phyloP scores from a whole-genome alignment of 2,888 invertebrate species.

The Eurytoma adleriae region DNA sequence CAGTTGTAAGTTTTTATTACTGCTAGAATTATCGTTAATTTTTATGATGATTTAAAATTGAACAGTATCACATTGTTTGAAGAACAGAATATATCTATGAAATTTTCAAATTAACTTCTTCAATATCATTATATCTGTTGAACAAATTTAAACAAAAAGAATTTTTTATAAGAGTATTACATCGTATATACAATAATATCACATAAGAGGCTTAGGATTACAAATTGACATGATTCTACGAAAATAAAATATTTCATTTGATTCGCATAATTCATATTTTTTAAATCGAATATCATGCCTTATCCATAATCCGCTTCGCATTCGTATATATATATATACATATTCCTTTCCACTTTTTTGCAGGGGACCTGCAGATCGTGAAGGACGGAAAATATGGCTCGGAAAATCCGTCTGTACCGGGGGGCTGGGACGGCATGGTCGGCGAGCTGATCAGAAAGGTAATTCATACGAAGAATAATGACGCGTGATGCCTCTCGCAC shows the following conservation, averaged over 20 bases:
- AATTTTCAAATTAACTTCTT: too few relatives aligned
- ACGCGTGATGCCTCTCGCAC: conserved; percentile 14
- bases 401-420: conserved; percentile 84
- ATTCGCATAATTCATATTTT: too few relatives aligned
- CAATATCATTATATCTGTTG: too few relatives aligned
- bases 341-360: conserved; percentile 63
- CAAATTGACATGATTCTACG: too few relatives aligned
- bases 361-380: conserved; percentile 90
- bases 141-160: too few relatives aligned
- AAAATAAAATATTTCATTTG: too few relatives aligned
- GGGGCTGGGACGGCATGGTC: conserved; percentile 92
- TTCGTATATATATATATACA: too few relatives aligned
- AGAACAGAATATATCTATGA: background rate
- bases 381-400: conserved; percentile 91
- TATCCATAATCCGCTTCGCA: too few relatives aligned
- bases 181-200: too few relatives aligned
- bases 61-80: background rate
- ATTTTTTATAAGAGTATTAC: too few relatives aligned
- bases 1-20: conserved; percentile 86
- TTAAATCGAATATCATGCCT: too few relatives aligned
- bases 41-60: background rate
- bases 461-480: conserved; percentile 64
- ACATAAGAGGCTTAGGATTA: too few relatives aligned
- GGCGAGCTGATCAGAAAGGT: conserved; percentile 92
- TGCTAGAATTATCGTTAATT: background rate